Conservation (phyloP, 2,888 invertebrate species). For the Mongoloraphidia duomilia region DNA sequence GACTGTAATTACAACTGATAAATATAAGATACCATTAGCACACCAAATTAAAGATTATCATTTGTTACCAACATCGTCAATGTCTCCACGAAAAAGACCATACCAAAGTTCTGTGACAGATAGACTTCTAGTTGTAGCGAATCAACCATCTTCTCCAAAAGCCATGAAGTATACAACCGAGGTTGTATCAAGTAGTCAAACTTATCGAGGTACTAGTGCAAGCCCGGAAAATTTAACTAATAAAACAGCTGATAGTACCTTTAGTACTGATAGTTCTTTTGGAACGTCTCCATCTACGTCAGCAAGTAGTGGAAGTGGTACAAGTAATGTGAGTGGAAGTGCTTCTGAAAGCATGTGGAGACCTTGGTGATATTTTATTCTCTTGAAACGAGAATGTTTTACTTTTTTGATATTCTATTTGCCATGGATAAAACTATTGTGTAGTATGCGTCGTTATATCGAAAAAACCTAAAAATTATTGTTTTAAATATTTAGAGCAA, state of each 20-base stretch:
- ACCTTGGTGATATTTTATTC: slow-evolving; percentile 24
- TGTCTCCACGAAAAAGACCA: background rate
- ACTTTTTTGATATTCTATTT: no score
- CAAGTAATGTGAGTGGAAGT: slow-evolving; percentile 10
- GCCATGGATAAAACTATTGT: no score
- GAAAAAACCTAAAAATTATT: no score
- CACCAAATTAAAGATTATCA: background rate
- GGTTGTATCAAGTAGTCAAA: slow-evolving; percentile 6
- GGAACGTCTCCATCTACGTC: slow-evolving; percentile 2
- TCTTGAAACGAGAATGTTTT: no score
- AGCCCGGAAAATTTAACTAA: background rate
- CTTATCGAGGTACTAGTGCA: background rate
- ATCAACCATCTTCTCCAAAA: background rate
- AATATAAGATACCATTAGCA: slow-evolving; percentile 2
- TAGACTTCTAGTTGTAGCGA: slow-evolving; percentile 1
- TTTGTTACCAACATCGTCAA: no score
- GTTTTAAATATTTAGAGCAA: no score
- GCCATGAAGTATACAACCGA: background rate
- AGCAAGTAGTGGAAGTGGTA: background rate
- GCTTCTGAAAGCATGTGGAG: slow-evolving; percentile 28
- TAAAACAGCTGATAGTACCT: slow-evolving; percentile 1
- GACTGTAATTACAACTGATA: slow-evolving; percentile 10
- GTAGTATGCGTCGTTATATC: no score
- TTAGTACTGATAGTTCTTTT: background rate
- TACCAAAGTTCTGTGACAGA: background rate